Percentiles rank a stretch among this genome's conserved stretches.
phyloP scores from a whole-genome alignment of 2,113 vertebrate species.

The Eurystomus gularis region DNA sequence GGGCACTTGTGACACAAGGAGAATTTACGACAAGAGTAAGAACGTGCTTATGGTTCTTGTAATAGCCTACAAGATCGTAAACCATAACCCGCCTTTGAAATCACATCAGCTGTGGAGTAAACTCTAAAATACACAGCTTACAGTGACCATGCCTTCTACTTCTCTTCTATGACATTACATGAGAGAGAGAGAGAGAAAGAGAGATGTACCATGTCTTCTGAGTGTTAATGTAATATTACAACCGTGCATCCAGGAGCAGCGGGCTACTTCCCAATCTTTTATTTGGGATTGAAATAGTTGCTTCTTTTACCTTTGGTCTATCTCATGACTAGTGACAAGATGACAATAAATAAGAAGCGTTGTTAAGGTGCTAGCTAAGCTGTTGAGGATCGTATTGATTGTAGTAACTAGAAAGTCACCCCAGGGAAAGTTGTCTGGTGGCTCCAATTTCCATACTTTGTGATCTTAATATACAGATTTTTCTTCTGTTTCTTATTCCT shows the following conservation, averaged over 20 bases:
- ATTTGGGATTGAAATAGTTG: not conserved
- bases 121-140: not conserved
- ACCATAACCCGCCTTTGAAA: constrained; percentile 23
- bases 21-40: constrained; percentile 35
- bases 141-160: not conserved
- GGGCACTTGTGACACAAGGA: constrained; percentile 29
- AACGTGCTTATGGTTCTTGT: constrained; percentile 25
- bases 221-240: not conserved
- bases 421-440: not conserved
- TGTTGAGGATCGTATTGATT: not conserved
- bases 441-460: not conserved
- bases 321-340: not conserved
- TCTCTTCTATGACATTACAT: not conserved
- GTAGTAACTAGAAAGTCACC: not conserved
- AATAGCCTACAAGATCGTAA: not conserved
- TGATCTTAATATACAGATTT: not conserved
- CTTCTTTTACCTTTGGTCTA: not conserved
- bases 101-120: not conserved
- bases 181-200: too few species aligned
- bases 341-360: not conserved
- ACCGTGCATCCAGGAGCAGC: not conserved
- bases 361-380: not conserved
- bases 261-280: not conserved
- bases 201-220: not conserved
- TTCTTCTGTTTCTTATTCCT: not conserved